These are phyloP conservation scores for Tachina fera DNA, from an alignment of 2,888 invertebrate species.

Conservation along the genomic window DNA sequence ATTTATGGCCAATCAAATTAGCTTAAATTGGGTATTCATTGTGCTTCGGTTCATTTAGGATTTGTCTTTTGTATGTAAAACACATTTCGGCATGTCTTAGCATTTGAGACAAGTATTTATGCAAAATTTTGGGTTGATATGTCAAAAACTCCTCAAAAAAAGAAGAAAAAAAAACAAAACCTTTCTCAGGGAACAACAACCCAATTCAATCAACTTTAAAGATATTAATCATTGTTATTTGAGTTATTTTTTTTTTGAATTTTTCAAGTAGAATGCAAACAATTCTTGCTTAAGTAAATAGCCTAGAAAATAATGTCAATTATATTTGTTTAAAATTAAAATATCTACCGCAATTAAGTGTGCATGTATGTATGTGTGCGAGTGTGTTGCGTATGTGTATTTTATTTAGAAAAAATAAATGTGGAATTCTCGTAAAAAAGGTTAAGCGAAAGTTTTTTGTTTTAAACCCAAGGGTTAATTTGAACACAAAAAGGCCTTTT, in stretches of 20 bases:
- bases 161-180: no score
- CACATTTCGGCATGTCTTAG: not conserved
- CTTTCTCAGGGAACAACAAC: not conserved
- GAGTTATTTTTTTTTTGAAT: not conserved
- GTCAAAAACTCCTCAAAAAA: not conserved
- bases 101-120: not conserved
- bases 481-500: not conserved
- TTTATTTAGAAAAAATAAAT: not conserved
- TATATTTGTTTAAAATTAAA: slow-evolving; percentile 40
- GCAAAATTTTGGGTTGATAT: not conserved
- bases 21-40: not conserved
- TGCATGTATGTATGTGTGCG: no score
- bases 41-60: not conserved
- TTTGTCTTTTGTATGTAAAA: not conserved
- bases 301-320: slow-evolving; percentile 32
- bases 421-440: not conserved
- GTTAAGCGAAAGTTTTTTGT: not conserved
- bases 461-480: not conserved
- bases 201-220: slow-evolving; percentile 3
- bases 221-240: not conserved
- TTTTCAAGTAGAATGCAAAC: slow-evolving; percentile 5
- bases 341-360: slow-evolving; percentile 1
- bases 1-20: slow-evolving; percentile 13
- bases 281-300: not conserved
- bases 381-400: not conserved